Conservation (phyloP, 2,797 vertebrate species). For the Molossus molossus region DNA sequence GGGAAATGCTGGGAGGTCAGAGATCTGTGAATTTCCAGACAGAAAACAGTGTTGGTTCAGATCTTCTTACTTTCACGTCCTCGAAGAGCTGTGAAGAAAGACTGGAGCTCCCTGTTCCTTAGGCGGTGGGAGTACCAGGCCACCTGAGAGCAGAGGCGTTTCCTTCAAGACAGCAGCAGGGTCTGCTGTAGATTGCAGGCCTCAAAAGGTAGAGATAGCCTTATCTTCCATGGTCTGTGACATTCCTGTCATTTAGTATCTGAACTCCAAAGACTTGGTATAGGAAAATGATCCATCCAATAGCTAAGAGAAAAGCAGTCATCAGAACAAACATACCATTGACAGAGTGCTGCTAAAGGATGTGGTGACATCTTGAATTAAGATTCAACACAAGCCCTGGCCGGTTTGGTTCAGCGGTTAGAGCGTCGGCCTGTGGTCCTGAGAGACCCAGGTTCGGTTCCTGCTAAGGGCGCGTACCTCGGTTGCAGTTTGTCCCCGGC, state of each 20-base stretch:
- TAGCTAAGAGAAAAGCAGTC: neutral
- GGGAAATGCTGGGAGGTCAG: neutral
- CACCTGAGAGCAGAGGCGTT: neutral
- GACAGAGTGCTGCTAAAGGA: neutral
- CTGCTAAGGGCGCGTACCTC: too few relatives aligned
- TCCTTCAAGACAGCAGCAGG: neutral
- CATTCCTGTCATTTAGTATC: neutral
- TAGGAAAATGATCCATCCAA: neutral
- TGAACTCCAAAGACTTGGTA: neutral
- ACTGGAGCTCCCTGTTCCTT: neutral
- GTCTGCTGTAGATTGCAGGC: neutral
- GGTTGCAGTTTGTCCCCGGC: too few relatives aligned
- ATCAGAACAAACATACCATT: neutral
- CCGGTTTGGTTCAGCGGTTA: too few relatives aligned
- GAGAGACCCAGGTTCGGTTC: too few relatives aligned
- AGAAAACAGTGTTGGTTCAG: constrained; percentile 62
- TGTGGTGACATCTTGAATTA: neutral
- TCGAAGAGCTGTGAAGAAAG: neutral
- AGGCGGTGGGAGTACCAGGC: neutral
- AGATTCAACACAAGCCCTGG: neutral
- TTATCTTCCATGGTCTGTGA: constrained; percentile 6
- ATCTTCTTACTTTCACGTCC: neutral
- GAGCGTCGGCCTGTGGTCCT: too few relatives aligned
- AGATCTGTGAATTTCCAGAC: neutral
- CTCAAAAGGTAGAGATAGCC: neutral